phyloP scores from a whole-genome alignment of 2,888 invertebrate species.

The Molorchus minor region DNA sequence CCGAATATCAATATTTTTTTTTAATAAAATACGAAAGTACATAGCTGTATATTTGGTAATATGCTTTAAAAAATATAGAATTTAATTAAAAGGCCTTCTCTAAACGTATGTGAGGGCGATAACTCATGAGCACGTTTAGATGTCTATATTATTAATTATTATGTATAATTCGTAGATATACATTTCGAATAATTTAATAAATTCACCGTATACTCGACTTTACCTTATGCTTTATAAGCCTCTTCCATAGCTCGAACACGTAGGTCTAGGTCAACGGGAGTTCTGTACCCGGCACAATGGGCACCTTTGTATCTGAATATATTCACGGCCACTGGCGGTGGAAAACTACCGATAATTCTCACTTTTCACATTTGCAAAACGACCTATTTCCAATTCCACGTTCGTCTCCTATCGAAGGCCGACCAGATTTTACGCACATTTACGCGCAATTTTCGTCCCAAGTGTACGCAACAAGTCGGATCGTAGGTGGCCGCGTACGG shows the following conservation, averaged over 20 bases:
- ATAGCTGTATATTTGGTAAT: no score
- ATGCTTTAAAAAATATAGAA: no score
- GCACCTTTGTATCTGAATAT: conserved; percentile 13
- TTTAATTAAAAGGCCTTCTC: no score
- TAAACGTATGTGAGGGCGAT: no score
- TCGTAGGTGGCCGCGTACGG: conserved; percentile 52
- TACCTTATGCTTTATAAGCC: not conserved
- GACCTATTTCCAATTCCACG: not conserved
- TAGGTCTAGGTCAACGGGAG: not conserved
- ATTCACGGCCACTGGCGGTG: conserved; percentile 5
- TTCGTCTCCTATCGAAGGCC: conserved; percentile 9
- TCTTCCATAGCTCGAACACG: not conserved
- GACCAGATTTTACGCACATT: conserved; percentile 10
- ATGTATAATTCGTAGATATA: no score
- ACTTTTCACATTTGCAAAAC: not conserved
- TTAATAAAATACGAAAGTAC: no score
- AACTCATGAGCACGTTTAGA: no score
- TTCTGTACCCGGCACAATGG: not conserved
- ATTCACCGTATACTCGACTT: no score
- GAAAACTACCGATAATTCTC: not conserved
- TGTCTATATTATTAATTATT: no score
- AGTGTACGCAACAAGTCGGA: conserved; percentile 24
- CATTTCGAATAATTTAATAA: no score
- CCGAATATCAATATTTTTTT: no score
- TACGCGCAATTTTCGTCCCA: not conserved